These are phyloP conservation scores for Caranx melampygus DNA, from an alignment of 2,113 vertebrate genomes.

Conservation along the genomic window DNA sequence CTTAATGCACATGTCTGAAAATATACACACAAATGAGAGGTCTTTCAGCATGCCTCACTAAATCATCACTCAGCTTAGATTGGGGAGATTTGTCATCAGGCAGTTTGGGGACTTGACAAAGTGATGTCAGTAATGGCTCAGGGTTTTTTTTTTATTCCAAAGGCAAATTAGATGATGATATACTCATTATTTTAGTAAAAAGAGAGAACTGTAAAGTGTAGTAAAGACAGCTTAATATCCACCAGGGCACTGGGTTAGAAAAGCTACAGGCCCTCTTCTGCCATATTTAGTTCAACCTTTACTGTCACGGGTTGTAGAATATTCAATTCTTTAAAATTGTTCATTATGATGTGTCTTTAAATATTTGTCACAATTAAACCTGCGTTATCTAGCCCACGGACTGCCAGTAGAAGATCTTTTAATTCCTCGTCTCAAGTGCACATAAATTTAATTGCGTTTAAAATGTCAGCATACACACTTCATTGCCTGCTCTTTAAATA, in stretches of 20 bases:
- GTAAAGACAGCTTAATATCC: slow-evolving; percentile 65
- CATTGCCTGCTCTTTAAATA: background rate
- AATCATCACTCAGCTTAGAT: slow-evolving; percentile 39
- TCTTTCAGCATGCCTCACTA: slow-evolving; percentile 15
- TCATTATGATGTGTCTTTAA: slow-evolving; percentile 19
- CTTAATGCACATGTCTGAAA: background rate
- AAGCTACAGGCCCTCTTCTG: slow-evolving; percentile 52
- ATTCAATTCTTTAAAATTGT: slow-evolving; percentile 4
- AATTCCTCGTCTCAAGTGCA: background rate
- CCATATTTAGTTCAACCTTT: slow-evolving; percentile 55
- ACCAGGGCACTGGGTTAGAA: slow-evolving; percentile 50
- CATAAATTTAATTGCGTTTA: background rate
- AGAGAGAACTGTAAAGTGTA: slow-evolving; percentile 52
- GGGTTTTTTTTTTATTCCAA: slow-evolving; percentile 69
- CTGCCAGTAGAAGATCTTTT: background rate
- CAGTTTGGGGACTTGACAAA: slow-evolving; percentile 41
- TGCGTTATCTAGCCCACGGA: background rate
- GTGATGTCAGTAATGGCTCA: slow-evolving; percentile 52
- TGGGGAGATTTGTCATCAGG: slow-evolving; percentile 58
- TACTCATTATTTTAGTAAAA: slow-evolving; percentile 68
- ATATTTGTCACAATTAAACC: slow-evolving; percentile 13
- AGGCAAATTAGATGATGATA: slow-evolving; percentile 48
- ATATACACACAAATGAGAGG: slow-evolving; percentile 18
- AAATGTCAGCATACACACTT: background rate
- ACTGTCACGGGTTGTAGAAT: slow-evolving; percentile 32